These are phyloP conservation scores for Rhea pennata DNA, from an alignment of 2,113 vertebrate genomes.

Conservation along the genomic window DNA sequence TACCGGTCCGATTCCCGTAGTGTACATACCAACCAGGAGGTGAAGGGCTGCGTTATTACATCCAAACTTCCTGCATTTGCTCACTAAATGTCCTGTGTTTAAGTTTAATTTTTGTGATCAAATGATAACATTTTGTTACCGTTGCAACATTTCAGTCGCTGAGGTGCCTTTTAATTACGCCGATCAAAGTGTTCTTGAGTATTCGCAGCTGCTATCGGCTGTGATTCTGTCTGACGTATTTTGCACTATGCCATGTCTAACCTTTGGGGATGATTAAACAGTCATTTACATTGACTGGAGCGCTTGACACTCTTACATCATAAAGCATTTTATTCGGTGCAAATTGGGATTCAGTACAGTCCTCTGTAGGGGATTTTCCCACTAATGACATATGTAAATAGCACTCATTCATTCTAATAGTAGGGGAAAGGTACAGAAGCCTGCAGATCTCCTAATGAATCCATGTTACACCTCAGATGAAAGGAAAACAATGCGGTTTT, in stretches of 20 bases:
- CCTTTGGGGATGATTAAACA: conserved; percentile 56
- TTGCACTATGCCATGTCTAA: conserved; percentile 16
- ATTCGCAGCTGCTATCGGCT: not conserved
- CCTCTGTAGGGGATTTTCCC: conserved; percentile 69
- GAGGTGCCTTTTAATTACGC: not conserved
- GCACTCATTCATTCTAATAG: conserved; percentile 62
- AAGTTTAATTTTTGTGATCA: not conserved
- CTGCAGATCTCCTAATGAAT: conserved; percentile 65
- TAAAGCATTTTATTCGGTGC: conserved; percentile 58
- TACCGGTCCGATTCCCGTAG: not conserved
- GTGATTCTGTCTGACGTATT: conserved; percentile 22
- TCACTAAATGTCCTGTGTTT: not conserved
- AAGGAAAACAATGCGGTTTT: conserved; percentile 65
- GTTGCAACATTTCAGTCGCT: not conserved
- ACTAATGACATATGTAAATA: conserved; percentile 71
- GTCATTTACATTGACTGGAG: conserved; percentile 1
- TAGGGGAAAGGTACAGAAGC: conserved; percentile 58
- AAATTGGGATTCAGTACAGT: conserved; percentile 57
- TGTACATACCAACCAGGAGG: rapidly evolving
- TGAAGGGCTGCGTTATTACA: not conserved
- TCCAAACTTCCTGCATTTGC: conserved; percentile 1
- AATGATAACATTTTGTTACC: not conserved
- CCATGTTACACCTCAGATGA: conserved; percentile 57
- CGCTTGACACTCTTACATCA: conserved; percentile 64
- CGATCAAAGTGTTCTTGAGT: conserved; percentile 20